A percentile compares a stretch with the other conserved stretches of the same genome.
These are phyloP conservation scores for Stenotaenia linearis DNA, from an alignment of 2,888 invertebrate species.

Conservation along the genomic window DNA sequence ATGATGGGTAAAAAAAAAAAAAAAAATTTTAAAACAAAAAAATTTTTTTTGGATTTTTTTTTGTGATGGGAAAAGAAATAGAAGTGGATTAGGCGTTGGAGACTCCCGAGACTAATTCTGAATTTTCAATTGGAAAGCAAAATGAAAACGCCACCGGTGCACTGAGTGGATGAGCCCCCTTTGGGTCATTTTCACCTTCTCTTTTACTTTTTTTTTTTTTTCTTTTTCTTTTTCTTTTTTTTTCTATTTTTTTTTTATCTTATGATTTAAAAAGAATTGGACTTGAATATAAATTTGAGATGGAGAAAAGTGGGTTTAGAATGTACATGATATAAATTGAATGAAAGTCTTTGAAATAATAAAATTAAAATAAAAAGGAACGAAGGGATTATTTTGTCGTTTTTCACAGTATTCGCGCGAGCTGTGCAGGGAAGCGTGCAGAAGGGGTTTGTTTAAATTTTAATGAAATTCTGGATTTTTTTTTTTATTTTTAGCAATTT, in stretches of 20 bases:
- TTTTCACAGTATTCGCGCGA: no score
- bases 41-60: background rate
- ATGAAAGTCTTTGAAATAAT: no score
- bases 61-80: background rate
- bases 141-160: background rate
- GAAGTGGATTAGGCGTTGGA: background rate
- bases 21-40: no score
- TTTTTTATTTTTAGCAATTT: no score
- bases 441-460: no score
- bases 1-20: no score
- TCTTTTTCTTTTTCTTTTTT: background rate
- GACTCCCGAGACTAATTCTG: background rate
- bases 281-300: background rate
- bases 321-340: no score
- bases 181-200: background rate
- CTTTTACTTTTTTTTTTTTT: background rate
- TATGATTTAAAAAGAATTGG: background rate
- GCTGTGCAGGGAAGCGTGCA: no score
- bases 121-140: conserved; percentile 1
- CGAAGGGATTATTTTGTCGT: no score
- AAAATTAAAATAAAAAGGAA: no score
- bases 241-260: no score
- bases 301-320: background rate
- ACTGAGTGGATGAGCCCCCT: background rate
- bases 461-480: no score